Evolutionary conservation across 2,888 invertebrate genomes (phyloP).

Genomic region (Brachylomia viminalis): DNA sequence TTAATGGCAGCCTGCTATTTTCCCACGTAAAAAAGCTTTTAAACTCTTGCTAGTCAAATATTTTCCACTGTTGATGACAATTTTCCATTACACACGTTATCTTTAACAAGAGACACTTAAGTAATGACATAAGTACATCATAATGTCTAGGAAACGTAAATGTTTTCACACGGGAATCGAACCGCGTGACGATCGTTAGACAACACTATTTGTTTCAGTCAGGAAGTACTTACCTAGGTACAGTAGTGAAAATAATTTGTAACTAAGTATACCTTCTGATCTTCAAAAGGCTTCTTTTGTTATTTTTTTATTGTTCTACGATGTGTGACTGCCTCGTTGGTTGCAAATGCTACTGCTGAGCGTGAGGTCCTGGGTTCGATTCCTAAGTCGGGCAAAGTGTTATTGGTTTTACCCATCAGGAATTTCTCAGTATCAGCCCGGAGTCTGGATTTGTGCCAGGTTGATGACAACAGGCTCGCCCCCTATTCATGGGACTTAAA

Average conservation of each 20-base stretch:
- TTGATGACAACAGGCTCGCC: too few relatives aligned
- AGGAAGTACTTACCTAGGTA: constrained; percentile 53
- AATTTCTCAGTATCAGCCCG: too few relatives aligned
- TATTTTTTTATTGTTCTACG: neutral
- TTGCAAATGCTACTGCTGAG: too few relatives aligned
- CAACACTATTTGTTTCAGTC: constrained; percentile 46
- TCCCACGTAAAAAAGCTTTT: neutral
- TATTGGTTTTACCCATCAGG: too few relatives aligned
- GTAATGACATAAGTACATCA: constrained; percentile 53
- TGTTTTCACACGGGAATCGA: constrained; percentile 68
- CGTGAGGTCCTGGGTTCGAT: too few relatives aligned
- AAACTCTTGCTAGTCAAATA: neutral
- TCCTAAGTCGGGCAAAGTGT: too few relatives aligned
- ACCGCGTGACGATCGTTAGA: constrained; percentile 57
- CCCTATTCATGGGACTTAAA: too few relatives aligned
- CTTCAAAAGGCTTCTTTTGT: neutral
- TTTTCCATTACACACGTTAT: constrained; percentile 34
- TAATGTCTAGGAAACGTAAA: constrained; percentile 53
- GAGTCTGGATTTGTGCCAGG: too few relatives aligned
- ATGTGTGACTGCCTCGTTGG: too few relatives aligned
- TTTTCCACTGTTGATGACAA: neutral
- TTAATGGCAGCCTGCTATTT: too few relatives aligned
- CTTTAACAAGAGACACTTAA: constrained; percentile 58
- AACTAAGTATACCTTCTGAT: neutral
- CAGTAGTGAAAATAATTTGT: neutral